These are phyloP conservation scores for Gopherus flavomarginatus DNA, from an alignment of 2,113 vertebrate species.

Conservation along the genomic window DNA sequence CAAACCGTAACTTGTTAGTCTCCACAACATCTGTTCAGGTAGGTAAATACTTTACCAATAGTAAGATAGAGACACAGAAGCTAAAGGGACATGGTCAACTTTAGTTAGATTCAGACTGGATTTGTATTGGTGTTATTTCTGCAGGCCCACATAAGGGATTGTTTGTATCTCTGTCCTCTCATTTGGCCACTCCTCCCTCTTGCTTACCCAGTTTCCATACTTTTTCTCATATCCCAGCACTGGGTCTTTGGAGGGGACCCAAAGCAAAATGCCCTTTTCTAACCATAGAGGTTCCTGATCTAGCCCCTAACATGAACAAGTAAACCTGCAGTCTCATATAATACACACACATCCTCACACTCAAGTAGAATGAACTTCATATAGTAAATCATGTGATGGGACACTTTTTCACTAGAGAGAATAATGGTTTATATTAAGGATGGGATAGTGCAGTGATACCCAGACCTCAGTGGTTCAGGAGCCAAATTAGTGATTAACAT, in stretches of 20 bases:
- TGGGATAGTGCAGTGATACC: not conserved
- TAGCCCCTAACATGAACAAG: not conserved
- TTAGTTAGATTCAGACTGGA: not conserved
- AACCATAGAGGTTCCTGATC: not conserved
- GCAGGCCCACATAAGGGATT: not conserved
- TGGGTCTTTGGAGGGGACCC: not conserved
- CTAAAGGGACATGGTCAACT: not conserved
- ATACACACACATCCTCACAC: not conserved
- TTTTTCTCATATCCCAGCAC: not conserved
- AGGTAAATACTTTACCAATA: not conserved
- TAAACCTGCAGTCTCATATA: not conserved
- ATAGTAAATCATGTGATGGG: not conserved
- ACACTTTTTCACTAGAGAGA: not conserved
- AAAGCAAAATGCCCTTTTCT: rapidly evolving
- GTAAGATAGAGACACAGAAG: not conserved
- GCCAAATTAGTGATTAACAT: not conserved
- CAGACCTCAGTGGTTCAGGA: not conserved
- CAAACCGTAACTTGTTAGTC: not conserved
- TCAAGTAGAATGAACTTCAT: not conserved
- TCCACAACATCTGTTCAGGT: not conserved
- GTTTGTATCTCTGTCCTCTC: not conserved
- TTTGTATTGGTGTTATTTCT: not conserved
- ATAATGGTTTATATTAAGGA: not conserved
- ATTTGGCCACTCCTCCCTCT: not conserved
- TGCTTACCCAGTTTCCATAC: not conserved